A percentile compares a stretch with the other conserved stretches of the same genome.
Evolutionary conservation across 2,888 invertebrate genomes (phyloP).

Genomic region (Liopterus haemorrhoidalis): DNA sequence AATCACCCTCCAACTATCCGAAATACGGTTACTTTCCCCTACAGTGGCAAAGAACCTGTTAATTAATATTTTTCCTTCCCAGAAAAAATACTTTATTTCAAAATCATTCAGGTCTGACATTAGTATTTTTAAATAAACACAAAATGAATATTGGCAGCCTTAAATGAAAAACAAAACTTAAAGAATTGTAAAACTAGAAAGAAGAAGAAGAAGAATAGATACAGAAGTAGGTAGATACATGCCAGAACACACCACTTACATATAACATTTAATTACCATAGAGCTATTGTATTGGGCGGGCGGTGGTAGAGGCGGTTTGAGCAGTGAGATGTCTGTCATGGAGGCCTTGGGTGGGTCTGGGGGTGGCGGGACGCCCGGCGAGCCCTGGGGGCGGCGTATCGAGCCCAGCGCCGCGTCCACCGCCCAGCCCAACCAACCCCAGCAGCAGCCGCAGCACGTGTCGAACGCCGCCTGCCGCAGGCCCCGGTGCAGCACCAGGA

Average conservation of each 20-base stretch:
- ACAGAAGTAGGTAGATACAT: slow-evolving; percentile 32
- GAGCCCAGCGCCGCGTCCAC: slow-evolving; percentile 39
- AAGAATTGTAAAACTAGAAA: neutral
- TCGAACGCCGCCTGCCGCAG: slow-evolving; percentile 66
- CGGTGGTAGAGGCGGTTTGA: slow-evolving; percentile 55
- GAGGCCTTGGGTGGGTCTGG: slow-evolving; percentile 55
- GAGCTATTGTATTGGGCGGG: slow-evolving; percentile 48
- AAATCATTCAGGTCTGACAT: neutral
- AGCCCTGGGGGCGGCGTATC: slow-evolving; percentile 1
- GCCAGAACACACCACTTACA: slow-evolving; percentile 47
- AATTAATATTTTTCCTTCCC: no score
- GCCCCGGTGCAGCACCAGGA: slow-evolving; percentile 71
- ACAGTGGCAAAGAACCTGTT: no score
- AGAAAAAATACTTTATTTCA: neutral
- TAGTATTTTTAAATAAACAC: neutral
- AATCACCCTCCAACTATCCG: no score
- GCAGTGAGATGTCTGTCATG: slow-evolving; percentile 54
- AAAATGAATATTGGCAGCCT: neutral
- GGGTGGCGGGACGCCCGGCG: slow-evolving; percentile 50
- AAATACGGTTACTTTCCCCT: no score
- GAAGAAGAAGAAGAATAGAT: slow-evolving; percentile 15
- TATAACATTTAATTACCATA: slow-evolving; percentile 52
- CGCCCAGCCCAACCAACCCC: slow-evolving; percentile 57
- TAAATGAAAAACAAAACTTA: neutral
- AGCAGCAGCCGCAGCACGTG: slow-evolving; percentile 70